Base-by-base conservation (phyloP, 2,113 vertebrate genomes). In the Oryzias javanicus region DNA sequence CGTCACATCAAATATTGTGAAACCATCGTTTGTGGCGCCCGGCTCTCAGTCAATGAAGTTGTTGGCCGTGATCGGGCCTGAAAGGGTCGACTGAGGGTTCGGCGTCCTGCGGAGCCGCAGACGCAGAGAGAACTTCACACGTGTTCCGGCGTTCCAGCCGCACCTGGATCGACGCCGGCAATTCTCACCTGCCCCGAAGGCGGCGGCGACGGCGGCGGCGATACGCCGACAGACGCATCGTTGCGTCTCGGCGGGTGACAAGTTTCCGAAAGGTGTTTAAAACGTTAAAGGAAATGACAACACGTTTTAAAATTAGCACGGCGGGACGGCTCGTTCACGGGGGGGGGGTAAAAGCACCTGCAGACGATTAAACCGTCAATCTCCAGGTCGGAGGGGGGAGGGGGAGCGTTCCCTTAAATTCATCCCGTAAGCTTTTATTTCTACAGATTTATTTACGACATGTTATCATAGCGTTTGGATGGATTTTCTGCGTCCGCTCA, bases 181-280 rank as follows among this genome's bases (percentile, higher is more conserved):
- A 88, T 88, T 86, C 88, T 86, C 88, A 87, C 88, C 84, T 87
- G 80, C 74, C 13, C 13, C 19, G 44, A 50, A 67, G 22, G 55
- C 29, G 17, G 0, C 74, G 74, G 70, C 82, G 77, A 61, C 15
- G 53, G 44, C 1, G 16, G 16, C 3, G 22, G 42, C 42, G 70
- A 13, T 5, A 74, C 49, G 71, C 69, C 67, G 71, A 72, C 55
- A 24, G 76, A 70, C 42, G 52, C 71, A 81, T 74, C 70, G 80
- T 65, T 25, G 71, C 65, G 29, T 61, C 47, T 72, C 67, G n/a
- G n/a, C 67, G 51, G 53, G 52, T 86, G 87, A 83, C 77, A 81
- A 68, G 89, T 85, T 86, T 87, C 88, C 35, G 73, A 86, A 76
- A 78, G 78, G 74, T 77, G 59, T 80, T 74, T 78, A 66, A 72